Evolutionary conservation across 2,888 invertebrate species (phyloP), one percentile per base, ranked within the genome.

Genomic region (Dicyrtomina minuta): DNA sequence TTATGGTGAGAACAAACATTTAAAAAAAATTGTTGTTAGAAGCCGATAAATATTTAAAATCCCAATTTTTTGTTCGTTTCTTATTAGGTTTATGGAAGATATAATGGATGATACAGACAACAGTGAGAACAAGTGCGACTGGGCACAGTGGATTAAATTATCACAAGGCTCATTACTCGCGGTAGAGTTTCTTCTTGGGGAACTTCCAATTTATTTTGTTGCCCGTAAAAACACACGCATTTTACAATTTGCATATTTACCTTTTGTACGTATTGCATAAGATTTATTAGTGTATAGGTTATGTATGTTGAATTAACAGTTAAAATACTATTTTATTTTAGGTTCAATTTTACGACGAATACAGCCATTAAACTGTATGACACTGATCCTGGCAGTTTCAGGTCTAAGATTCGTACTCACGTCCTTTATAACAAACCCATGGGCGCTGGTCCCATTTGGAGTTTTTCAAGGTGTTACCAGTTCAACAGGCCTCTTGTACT

Each of bases 11-110:
- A 10, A 6, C 15, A 13, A 8, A 60, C 22, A n/a, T 13, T 56
- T 8, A 33, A 33, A 8, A 8, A 33, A 33, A 33, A 33, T 33
- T 33, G 15, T 59, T 4, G 59, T n/a, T n/a, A n/a, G n/a, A n/a
- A n/a, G n/a, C n/a, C n/a, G n/a, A n/a, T n/a, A 27, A 39, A 26
- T 8, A 43, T 27, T 44, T 44, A 26, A 20, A n/a, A n/a, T n/a
- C n/a, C n/a, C n/a, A n/a, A n/a, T 26, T 24, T 64, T 64, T 39
- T 51, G 13, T 10, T 24, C 39, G 12, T 17, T 22, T 26, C 10
- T 39, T 43, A 58, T 13, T 2, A 66, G 66, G 66, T 26, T 43
- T 26, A 43, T 58, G 44, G 58, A 66, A 44, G 66, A 66, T 26
- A 24, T 65, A 10, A 22, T 15, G 17, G 44, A 43, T 13, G 46